Evolutionary conservation across 2,888 invertebrate genomes (phyloP), one percentile per base, ranked within the genome.

Genomic region (Meteorus colon): DNA sequence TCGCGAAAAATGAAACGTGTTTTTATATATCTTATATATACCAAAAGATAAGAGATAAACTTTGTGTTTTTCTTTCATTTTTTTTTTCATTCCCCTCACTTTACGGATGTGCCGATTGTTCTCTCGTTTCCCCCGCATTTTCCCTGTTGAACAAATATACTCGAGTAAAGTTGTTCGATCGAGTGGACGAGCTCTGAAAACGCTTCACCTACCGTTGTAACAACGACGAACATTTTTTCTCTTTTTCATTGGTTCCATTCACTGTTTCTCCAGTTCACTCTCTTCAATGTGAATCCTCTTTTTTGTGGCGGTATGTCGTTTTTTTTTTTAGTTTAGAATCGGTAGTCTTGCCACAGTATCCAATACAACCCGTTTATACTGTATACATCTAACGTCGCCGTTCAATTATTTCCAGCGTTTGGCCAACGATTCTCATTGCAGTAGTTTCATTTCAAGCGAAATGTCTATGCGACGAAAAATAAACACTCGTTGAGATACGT

Each of bases 401-500:
- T 84, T 83, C 86, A 86, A 85, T 86, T 86, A 86, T 86, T 84
- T 85, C 80, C 80, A 81, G 82, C 59, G 6, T 29, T n/a, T 60
- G 41, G 37, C n/a, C 51, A 63, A 31, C 68, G 12, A 41, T 69
- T 48, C 41, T 66, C 59, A 29, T 29, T 71, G 76, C 74, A 51
- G 60, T 73, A 48, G 72, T 76, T 77, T 77, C 73, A 76, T 78
- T 65, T 62, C 73, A 77, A 81, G 82, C 79, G 82, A 86, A 86
- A 86, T 83, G 85, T 86, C 86, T 86, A 86, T 84, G 85, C 83
- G 74, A 82, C 80, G 82, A 83, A 84, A 86, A 85, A 86, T 86
- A 86, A 86, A 86, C 84, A 84, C 80, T 79, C 82, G 85, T 84
- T 85, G 84, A 55, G 86, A 85, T 81, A 82, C 78, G 69, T 59